These are phyloP conservation scores for Corvus hawaiiensis DNA, from an alignment of 2,113 vertebrate species.

Conservation along the genomic window DNA sequence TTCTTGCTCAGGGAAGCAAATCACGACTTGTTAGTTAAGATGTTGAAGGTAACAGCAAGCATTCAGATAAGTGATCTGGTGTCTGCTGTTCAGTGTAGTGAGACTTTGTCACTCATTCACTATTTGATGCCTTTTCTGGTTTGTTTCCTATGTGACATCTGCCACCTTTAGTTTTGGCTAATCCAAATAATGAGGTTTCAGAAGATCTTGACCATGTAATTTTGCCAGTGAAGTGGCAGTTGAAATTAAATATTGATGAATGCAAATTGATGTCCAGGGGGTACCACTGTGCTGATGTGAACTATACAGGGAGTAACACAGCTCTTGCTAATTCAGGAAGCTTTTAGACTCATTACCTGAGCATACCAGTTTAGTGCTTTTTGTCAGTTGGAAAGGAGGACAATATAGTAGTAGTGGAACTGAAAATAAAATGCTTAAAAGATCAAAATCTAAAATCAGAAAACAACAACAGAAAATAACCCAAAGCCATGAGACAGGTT, in stretches of 20 bases:
- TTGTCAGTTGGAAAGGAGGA: background rate
- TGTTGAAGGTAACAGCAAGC: background rate
- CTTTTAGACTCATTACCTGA: background rate
- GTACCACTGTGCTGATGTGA: background rate
- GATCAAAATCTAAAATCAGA: background rate
- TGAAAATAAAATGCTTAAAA: background rate
- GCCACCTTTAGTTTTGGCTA: background rate
- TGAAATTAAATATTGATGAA: background rate
- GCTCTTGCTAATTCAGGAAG: background rate
- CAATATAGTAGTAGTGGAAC: background rate
- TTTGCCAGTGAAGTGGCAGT: background rate
- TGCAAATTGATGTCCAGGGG: background rate
- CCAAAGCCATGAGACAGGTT: background rate
- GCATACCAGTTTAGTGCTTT: background rate
- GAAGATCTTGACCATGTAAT: background rate
- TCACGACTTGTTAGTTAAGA: background rate
- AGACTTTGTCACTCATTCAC: background rate
- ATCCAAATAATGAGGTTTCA: background rate
- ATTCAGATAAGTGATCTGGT: background rate
- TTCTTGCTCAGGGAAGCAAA: background rate
- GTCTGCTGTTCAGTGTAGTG: background rate
- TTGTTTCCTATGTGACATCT: background rate
- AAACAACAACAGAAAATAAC: background rate
- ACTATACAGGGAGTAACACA: background rate
- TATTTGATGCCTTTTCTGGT: background rate